These are phyloP conservation scores for Imbricaverruca yamaguchii DNA, from an alignment of 2,888 invertebrate genomes.

Conservation along the genomic window DNA sequence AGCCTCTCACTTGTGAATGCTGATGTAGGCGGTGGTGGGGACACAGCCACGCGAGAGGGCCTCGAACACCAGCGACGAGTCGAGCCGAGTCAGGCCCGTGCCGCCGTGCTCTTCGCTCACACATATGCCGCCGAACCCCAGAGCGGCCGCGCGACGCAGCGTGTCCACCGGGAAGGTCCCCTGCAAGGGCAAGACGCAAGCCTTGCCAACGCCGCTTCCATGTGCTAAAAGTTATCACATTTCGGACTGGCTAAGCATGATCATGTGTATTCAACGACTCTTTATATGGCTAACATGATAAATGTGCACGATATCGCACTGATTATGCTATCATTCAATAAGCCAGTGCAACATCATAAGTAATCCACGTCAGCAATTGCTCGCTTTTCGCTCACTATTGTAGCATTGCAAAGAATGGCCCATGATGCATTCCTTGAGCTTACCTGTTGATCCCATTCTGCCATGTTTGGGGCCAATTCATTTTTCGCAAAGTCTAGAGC, in stretches of 20 bases:
- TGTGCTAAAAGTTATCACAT: too few relatives aligned
- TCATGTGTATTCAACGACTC: too few relatives aligned
- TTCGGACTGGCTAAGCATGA: too few relatives aligned
- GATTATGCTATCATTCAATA: too few relatives aligned
- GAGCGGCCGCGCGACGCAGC: constrained; percentile 46
- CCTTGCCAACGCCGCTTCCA: too few relatives aligned
- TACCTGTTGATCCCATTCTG: constrained; percentile 50
- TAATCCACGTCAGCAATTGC: too few relatives aligned
- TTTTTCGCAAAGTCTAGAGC: constrained; percentile 49
- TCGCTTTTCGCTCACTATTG: too few relatives aligned
- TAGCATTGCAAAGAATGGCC: too few relatives aligned
- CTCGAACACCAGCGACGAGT: constrained; percentile 51
- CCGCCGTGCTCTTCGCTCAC: constrained; percentile 47
- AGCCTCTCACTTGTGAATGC: constrained; percentile 49
- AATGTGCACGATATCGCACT: too few relatives aligned
- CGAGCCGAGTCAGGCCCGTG: constrained; percentile 46
- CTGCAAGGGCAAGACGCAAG: constrained; percentile 35
- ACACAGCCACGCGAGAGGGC: constrained; percentile 50
- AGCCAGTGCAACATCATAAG: too few relatives aligned
- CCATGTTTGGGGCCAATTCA: constrained; percentile 50
- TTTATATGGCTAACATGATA: too few relatives aligned
- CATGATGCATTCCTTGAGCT: background rate
- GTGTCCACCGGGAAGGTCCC: constrained; percentile 48
- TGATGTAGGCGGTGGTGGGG: constrained; percentile 51
- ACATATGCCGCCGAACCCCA: constrained; percentile 53